Evolutionary conservation across 2,797 vertebrate species (phyloP), one percentile per base, ranked within the genome.

Genomic region (Mionectes olivaceus): DNA sequence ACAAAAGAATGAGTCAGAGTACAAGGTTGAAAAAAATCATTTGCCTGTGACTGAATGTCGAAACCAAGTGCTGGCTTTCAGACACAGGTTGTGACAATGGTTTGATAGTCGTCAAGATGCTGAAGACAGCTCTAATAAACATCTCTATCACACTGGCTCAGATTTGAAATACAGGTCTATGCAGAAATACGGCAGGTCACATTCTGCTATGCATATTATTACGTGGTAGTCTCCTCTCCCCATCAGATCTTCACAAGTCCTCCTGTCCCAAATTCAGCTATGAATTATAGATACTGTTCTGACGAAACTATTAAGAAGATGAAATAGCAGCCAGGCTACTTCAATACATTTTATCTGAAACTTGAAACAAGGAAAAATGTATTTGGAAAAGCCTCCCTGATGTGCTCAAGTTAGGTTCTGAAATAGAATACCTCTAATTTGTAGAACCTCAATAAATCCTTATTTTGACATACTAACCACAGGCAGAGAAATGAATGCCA

Each of bases 271-370:
- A 70, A 33, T 67, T 88, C 75, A 87, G 46, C 63, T 81, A 86
- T 89, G 83, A 96, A 94, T 92, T 65, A 91, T 74, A 75, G 53
- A 90, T 82, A 91, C 57, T 61, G 63, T 89, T 93, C 96, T 93
- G 77, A 94, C 87, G 93, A 92, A 88, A 95, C 85, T 83, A 87
- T 91, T 95, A 95, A 86, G 49, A 87, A 33, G 79, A 92, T 80
- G 75, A 88, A 92, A 76, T 47, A 93, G 74, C 44, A 94, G 79
- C 81, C 44, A 57, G 32, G 67, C 63, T 64, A n/a, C 56, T 94
- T 93, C 71, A 95, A 13, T 65, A 91, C 39, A 73, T 82, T 82
- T 21, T 50, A 68, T 85, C 27, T 78, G 65, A 89, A 95, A 76
- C 37, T 14, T 83, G 77, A 94, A 94, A 87, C 77, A 92, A 82